These are phyloP conservation scores for Boleophthalmus pectinirostris DNA, from an alignment of 2,113 vertebrate species.

Conservation along the genomic window DNA sequence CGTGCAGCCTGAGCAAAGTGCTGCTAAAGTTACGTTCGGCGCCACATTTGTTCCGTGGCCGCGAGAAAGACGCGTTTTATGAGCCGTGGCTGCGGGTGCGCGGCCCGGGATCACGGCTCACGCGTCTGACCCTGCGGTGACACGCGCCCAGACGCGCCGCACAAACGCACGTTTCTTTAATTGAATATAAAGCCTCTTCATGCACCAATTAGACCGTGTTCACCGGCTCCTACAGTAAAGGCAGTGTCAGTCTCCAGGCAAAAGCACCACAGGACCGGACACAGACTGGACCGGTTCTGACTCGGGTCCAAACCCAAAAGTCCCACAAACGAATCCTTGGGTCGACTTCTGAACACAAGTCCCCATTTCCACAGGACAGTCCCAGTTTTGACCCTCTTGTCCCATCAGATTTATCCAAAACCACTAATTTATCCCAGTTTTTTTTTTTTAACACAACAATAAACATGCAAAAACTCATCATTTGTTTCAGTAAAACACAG, in stretches of 20 bases:
- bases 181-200: not conserved
- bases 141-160: not conserved
- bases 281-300: too few relatives aligned
- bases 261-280: not conserved
- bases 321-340: too few relatives aligned
- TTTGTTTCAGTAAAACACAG: too few relatives aligned
- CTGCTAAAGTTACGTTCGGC: not conserved
- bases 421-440: too few relatives aligned
- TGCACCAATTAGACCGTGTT: not conserved
- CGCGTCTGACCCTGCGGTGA: not conserved
- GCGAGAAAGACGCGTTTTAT: not conserved
- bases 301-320: too few relatives aligned
- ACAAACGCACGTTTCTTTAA: not conserved
- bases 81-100: not conserved
- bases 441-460: too few relatives aligned
- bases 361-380: too few relatives aligned
- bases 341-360: too few relatives aligned
- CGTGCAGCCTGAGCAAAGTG: conserved; percentile 4
- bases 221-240: not conserved
- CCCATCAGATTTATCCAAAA: too few relatives aligned
- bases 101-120: not conserved
- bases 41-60: not conserved
- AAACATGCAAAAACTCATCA: too few relatives aligned
- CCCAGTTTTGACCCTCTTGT: too few relatives aligned
- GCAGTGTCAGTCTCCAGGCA: not conserved